Conservation (phyloP, 2,113 vertebrate genomes). For the Psittacus erithacus region DNA sequence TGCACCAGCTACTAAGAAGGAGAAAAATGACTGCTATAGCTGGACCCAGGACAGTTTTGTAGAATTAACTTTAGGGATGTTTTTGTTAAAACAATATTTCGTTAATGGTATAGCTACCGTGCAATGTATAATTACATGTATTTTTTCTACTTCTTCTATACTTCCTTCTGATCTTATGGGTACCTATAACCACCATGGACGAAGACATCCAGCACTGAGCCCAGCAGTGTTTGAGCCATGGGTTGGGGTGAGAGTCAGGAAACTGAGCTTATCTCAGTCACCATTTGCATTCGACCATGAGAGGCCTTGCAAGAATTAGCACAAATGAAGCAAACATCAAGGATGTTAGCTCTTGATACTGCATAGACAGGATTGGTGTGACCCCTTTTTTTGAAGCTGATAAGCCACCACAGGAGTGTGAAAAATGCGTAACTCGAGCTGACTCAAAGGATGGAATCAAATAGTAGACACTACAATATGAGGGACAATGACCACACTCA, state of each 20-base stretch:
- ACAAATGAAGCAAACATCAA: not conserved
- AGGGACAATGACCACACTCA: not conserved
- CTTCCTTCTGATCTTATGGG: not conserved
- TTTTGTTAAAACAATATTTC: not conserved
- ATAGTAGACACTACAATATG: not conserved
- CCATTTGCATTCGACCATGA: not conserved
- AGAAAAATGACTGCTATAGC: not conserved
- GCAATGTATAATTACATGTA: not conserved
- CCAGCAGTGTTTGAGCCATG: not conserved
- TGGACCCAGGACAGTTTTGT: not conserved
- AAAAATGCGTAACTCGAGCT: not conserved
- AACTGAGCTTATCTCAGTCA: not conserved
- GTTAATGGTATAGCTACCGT: not conserved
- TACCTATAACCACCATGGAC: not conserved
- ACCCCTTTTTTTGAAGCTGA: not conserved
- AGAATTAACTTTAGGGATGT: not conserved
- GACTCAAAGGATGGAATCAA: not conserved
- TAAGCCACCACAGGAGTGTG: not conserved
- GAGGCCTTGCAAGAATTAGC: not conserved
- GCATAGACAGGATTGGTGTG: not conserved
- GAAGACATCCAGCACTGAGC: not conserved
- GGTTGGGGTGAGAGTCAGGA: not conserved
- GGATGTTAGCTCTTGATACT: not conserved
- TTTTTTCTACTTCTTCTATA: not conserved
- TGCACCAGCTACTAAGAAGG: not conserved